Conservation (phyloP, 2,797 vertebrate species). For the Hirundo rustica region DNA sequence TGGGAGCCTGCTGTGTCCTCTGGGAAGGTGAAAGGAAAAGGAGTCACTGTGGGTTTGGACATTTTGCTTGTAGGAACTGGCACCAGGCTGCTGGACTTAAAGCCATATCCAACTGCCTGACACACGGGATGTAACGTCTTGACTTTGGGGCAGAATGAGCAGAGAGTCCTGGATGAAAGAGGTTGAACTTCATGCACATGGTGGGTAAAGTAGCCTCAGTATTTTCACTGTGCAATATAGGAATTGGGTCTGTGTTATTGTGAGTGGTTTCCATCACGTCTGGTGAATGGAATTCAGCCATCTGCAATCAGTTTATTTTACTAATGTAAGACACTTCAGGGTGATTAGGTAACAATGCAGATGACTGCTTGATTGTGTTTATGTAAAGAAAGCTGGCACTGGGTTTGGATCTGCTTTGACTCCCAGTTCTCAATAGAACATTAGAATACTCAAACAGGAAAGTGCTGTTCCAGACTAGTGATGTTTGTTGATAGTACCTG, state of each 20-base stretch:
- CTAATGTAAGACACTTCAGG: neutral
- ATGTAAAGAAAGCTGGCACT: neutral
- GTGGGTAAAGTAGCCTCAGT: neutral
- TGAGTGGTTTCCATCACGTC: neutral
- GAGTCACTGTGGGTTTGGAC: neutral
- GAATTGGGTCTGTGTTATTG: neutral
- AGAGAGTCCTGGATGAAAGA: neutral
- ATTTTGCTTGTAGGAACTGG: neutral
- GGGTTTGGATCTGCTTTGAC: neutral
- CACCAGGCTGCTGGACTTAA: neutral
- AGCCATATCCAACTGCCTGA: neutral
- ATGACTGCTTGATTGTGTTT: neutral
- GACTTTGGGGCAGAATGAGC: neutral
- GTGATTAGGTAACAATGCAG: neutral
- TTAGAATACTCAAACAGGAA: neutral
- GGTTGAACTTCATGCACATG: accelerated
- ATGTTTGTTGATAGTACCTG: neutral
- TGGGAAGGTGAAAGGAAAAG: neutral
- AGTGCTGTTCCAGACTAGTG: neutral
- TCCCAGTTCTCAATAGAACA: neutral
- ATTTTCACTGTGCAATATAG: neutral
- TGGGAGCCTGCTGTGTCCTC: neutral
- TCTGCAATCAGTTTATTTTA: neutral
- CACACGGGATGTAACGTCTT: accelerated
- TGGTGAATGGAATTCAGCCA: neutral